phyloP scores from a whole-genome alignment of 2,113 vertebrate genomes.

The Alces alces region DNA sequence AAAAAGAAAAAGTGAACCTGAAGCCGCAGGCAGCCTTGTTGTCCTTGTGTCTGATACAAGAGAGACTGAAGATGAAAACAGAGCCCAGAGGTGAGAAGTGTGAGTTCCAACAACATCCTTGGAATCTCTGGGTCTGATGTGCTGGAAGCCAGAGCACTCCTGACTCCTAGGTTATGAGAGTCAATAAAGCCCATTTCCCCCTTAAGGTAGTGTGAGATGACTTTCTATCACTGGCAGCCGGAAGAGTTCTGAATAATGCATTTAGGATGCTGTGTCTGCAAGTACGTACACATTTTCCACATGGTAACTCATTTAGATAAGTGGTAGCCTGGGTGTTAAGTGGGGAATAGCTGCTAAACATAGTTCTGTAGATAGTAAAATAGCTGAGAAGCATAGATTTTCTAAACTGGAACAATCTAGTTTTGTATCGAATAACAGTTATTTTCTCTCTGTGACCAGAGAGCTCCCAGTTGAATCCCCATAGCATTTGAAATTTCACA shows the following conservation, averaged over 20 bases:
- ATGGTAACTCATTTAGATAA: conserved; percentile 28
- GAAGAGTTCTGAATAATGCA: conserved; percentile 28
- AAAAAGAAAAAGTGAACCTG: background rate
- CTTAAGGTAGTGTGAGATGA: background rate
- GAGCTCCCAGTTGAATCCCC: background rate
- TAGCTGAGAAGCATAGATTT: background rate
- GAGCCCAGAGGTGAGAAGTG: background rate
- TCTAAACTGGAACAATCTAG: background rate
- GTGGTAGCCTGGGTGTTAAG: conserved; percentile 21
- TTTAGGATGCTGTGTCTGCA: background rate
- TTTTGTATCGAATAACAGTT: conserved; percentile 4
- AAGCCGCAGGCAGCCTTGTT: accelerated
- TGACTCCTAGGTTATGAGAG: background rate
- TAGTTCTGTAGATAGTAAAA: background rate
- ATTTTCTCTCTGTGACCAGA: conserved; percentile 15
- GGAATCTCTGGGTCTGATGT: background rate
- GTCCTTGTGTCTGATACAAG: background rate
- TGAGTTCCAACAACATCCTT: background rate
- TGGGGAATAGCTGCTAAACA: background rate
- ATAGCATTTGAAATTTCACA: background rate
- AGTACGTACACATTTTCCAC: conserved; percentile 4
- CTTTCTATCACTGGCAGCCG: background rate
- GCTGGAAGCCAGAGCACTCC: background rate
- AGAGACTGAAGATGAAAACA: background rate
- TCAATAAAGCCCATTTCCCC: background rate